Conservation (phyloP, 1,140 invertebrate species). For the Heliconius hermathena region DNA sequence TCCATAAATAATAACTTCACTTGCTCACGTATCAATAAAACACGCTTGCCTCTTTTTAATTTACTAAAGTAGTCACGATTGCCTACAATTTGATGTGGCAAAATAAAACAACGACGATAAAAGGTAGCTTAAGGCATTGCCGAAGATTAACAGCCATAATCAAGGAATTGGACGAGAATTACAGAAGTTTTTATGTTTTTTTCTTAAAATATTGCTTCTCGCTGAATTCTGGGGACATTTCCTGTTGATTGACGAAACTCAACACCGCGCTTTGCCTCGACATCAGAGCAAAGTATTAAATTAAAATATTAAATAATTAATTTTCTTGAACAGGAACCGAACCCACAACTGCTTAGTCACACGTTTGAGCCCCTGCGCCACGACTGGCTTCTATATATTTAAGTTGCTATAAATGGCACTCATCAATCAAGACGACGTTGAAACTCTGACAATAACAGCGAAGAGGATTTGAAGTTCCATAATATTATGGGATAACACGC, state of each 20-base stretch:
- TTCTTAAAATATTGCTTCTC: neutral
- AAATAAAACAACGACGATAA: slow-evolving; percentile 70
- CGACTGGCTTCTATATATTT: too few species aligned
- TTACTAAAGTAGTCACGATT: slow-evolving; percentile 71
- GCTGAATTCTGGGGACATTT: too few species aligned
- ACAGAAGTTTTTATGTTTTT: slow-evolving; percentile 74
- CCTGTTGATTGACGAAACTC: too few species aligned
- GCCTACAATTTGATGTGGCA: slow-evolving; percentile 64
- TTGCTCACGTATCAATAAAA: slow-evolving; percentile 27
- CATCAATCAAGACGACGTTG: slow-evolving; percentile 65
- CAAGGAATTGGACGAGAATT: slow-evolving; percentile 74
- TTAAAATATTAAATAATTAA: too few species aligned
- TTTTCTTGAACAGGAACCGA: too few species aligned
- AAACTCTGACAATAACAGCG: slow-evolving; percentile 65
- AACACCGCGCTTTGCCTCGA: too few species aligned
- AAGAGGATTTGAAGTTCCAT: slow-evolving; percentile 26
- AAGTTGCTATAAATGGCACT: slow-evolving; percentile 27
- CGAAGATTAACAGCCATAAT: slow-evolving; percentile 76
- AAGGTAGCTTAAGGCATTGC: slow-evolving; percentile 58
- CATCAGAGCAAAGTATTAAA: too few species aligned
- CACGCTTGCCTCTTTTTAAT: slow-evolving; percentile 59
- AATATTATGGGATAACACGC: slow-evolving; percentile 38
- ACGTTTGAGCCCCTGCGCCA: too few species aligned
- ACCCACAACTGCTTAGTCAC: too few species aligned
- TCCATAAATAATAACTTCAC: slow-evolving; percentile 21